These are phyloP conservation scores for Brachionichthys hirsutus DNA, from an alignment of 2,113 vertebrate genomes.

Conservation along the genomic window DNA sequence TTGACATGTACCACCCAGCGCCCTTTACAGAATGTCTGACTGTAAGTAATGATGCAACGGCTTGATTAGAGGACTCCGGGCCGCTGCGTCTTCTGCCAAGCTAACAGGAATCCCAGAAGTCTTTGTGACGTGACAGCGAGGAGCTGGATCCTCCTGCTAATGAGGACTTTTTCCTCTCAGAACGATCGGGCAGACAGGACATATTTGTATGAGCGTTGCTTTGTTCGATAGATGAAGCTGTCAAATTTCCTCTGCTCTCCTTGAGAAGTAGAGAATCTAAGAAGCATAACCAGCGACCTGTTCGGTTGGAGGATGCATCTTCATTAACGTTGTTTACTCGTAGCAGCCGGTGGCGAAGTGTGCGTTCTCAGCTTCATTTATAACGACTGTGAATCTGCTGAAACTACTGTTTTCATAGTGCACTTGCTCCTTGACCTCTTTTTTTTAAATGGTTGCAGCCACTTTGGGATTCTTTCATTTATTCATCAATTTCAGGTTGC, in stretches of 20 bases:
- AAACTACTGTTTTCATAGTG: constrained; percentile 14
- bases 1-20: constrained; percentile 36
- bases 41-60: constrained; percentile 22
- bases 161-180: constrained; percentile 53
- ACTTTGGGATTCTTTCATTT: too few species aligned
- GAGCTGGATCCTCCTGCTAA: constrained; percentile 54
- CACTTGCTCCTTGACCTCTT: constrained; percentile 1
- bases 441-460: not conserved
- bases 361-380: constrained; percentile 8
- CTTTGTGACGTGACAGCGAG: constrained; percentile 58
- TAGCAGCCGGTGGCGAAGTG: not conserved
- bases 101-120: constrained; percentile 56
- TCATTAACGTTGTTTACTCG: constrained; percentile 16
- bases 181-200: constrained; percentile 45
- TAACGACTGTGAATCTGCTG: constrained; percentile 5
- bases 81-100: constrained; percentile 26
- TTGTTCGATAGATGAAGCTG: constrained; percentile 44
- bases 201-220: constrained; percentile 40
- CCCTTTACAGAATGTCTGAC: constrained; percentile 38
- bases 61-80: constrained; percentile 41
- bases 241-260: constrained; percentile 35
- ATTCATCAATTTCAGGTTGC: not conserved
- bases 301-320: constrained; percentile 10
- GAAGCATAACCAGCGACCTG: constrained; percentile 19
- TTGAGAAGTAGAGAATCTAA: constrained; percentile 28